A percentile compares a stretch with the other conserved stretches of the same genome.
phyloP scores from a whole-genome alignment of 2,797 vertebrate species.

The Antennarius maculatus region DNA sequence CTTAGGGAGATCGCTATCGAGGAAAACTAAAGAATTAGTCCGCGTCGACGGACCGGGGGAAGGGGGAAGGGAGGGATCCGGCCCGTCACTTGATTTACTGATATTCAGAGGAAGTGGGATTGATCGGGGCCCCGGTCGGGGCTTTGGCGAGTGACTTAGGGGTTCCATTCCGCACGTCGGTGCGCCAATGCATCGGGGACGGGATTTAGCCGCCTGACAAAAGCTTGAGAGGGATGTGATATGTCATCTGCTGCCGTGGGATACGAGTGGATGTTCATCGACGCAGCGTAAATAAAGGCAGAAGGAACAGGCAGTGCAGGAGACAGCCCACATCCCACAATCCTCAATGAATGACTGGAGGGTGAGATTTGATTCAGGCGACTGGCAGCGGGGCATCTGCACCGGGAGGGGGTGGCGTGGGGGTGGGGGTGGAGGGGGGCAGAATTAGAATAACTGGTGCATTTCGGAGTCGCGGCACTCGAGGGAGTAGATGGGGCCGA shows the following conservation, averaged over 20 bases:
- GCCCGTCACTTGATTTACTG: slow-evolving; percentile 73
- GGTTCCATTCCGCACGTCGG: slow-evolving; percentile 57
- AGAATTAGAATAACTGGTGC: slow-evolving; percentile 57
- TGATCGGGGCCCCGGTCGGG: slow-evolving; percentile 63
- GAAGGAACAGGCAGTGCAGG: slow-evolving; percentile 67
- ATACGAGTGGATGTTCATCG: slow-evolving; percentile 69
- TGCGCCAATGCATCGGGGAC: slow-evolving; percentile 54
- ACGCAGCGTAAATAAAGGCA: slow-evolving; percentile 71
- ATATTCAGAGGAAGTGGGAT: slow-evolving; percentile 75
- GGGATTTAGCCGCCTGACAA: slow-evolving; percentile 75
- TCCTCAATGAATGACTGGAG: slow-evolving; percentile 64
- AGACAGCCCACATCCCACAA: slow-evolving; percentile 63
- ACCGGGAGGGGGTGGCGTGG: slow-evolving; percentile 5
- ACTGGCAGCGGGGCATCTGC: slow-evolving; percentile 55
- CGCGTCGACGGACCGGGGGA: slow-evolving; percentile 52
- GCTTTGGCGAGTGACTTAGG: slow-evolving; percentile 71
- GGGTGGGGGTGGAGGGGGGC: no score
- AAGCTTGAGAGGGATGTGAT: slow-evolving; percentile 75
- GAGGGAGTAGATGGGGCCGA: no score
- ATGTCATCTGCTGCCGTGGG: slow-evolving; percentile 75
- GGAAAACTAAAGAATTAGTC: slow-evolving; percentile 72
- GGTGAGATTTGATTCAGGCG: slow-evolving; percentile 68
- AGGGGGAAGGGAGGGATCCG: slow-evolving; percentile 53
- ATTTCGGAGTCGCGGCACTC: slow-evolving; percentile 9
- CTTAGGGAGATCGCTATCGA: slow-evolving; percentile 77